Base-by-base conservation (phyloP, 2,888 invertebrate species). In the Chironomus tentans region DNA sequence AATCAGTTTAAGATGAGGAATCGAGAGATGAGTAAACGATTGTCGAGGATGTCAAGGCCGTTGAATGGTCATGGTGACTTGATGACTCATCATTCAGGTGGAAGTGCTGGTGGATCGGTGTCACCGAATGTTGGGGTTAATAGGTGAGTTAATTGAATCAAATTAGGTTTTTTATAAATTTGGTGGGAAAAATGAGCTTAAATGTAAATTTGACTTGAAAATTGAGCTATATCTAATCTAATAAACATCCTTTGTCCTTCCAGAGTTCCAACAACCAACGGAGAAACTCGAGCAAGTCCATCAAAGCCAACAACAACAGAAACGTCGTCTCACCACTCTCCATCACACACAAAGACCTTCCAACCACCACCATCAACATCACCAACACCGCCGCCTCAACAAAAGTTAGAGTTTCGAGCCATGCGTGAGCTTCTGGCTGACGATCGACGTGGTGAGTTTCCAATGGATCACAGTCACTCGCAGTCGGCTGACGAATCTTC, bases 341-440 rank as follows among this genome's bases (percentile, higher is more conserved):
- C 70, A 7, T 18, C 70, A 48, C 48, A 38, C 13, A 22, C 56
- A 4, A 70, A 70, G 21, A n/a, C 48, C 15, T 70, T 21, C 50
- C 72, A 72, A 22, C 68, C 74, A 24, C 47, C 68, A 56, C 56
- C 56, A 56, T 56, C 56, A 4, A 18, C 18, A 56, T 56, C 56
- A 56, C 7, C 56, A 3, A 56, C 56, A 56, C 56, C 15, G 1
- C 38, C 61, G 6, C 68, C 68, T 4, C 62, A 65, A 65, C 74
- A 22, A 74, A 74, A 68, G 2, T 47, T 68, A 13, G 74, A 74
- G 7, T 74, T 62, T 38, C 74, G 74, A n/a, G 74, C 74, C 1
- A 74, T 74, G 74, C 65, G 74, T 6, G 74, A 74, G 46, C 47
- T 74, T 18, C 48, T 74, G 2, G 46, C 74, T 22, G 65, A 74